A percentile compares a stretch with the other conserved stretches of the same genome.
Evolutionary conservation across 35 echinoderm and acorn worm species (phyloP).

Genomic region (Amphiura filiformis): DNA sequence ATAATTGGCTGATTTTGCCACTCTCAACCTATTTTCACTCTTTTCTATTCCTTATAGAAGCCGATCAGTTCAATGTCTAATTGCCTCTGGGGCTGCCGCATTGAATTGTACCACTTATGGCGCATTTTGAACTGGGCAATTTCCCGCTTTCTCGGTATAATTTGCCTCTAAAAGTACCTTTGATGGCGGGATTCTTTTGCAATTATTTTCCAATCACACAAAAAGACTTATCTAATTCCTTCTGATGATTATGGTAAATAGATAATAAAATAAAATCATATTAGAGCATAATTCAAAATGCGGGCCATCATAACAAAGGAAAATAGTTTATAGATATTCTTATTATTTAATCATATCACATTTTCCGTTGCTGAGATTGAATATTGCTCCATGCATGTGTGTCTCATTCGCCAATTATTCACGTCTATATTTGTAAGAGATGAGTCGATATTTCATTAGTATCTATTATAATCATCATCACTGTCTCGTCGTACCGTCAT

Average conservation of each 20-base stretch:
- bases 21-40: background rate
- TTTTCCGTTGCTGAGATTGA: no score
- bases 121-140: background rate
- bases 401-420: no score
- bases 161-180: background rate
- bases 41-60: background rate
- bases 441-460: no score
- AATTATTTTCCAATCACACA: background rate
- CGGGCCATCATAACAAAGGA: no score
- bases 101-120: background rate
- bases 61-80: background rate
- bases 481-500: no score
- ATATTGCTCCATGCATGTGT: no score
- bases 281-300: no score
- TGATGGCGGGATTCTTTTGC: background rate
- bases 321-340: no score
- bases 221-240: constrained; percentile 5
- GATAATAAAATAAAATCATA: constrained; percentile 11
- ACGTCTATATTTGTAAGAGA: no score
- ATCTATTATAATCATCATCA: no score
- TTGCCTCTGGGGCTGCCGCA: background rate
- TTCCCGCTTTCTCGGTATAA: background rate
- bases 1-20: constrained; percentile 6
- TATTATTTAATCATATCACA: no score
- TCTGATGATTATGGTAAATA: background rate